Base-by-base conservation (phyloP, 2,797 vertebrate genomes). In the Oreochromis mossambicus region DNA sequence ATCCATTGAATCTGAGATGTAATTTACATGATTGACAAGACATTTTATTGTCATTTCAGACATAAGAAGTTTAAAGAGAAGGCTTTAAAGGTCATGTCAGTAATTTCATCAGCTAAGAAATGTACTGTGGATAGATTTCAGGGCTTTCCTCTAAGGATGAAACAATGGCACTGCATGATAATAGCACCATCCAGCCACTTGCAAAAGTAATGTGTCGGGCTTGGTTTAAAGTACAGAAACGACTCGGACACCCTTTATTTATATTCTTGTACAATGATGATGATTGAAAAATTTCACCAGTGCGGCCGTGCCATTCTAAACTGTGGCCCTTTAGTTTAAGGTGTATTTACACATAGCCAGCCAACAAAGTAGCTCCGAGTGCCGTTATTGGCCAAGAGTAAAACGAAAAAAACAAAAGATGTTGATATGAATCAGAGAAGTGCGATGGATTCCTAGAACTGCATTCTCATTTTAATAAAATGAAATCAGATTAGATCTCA, bases 391-490 rank as follows among this genome's bases (percentile, higher is more conserved):
- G 83, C 83, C 78, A 48, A 36, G 70, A 63, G 61, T 88, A 48
- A 73, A 73, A 73, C 1, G 8, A 46, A 24, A 46, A 73, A 73
- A 73, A 86, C 91, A 91, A n/a, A 50, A 75, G 17, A 83, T 83
- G 77, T 80, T 91, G 88, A 94, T 93, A 84, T 54, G 80, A 77
- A 94, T 94, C 75, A 87, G 82, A 89, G 90, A 90, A 84, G 79
- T 84, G 78, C 83, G 79, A 91, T 83, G 92, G 91, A 94, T 94
- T 94, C 86, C 73, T 84, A 77, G 81, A 91, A 92, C 92, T 88
- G 88, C 82, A 77, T 91, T 94, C 90, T 91, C 87, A 92, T 95
- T 95, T 94, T 93, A 93, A 94, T 94, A 92, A 94, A 93, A 91
- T 90, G 82, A 93, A 94, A 95, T 90, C 85, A 88, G 91, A 95